These are phyloP conservation scores for Lycocerus yunnanus DNA, from an alignment of 2,888 invertebrate species.

Conservation along the genomic window DNA sequence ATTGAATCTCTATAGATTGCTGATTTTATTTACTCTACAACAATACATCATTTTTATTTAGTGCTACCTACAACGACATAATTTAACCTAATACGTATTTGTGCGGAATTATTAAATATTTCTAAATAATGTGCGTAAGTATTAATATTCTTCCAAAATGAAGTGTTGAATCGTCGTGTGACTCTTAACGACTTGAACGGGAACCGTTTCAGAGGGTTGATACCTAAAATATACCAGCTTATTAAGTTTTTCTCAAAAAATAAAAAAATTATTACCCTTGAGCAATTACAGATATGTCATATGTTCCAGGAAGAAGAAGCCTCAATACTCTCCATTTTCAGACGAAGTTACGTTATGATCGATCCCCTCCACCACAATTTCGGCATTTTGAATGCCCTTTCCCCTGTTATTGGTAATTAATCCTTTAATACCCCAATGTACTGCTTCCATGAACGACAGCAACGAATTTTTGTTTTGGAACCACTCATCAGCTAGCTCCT, in stretches of 20 bases:
- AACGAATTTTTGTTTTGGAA: conserved; percentile 82
- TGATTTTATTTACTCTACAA: not conserved
- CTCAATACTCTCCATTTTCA: conserved; percentile 90
- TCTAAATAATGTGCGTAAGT: not conserved
- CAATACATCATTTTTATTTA: not conserved
- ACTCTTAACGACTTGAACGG: conserved; percentile 52
- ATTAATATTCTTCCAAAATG: not conserved
- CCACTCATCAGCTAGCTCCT: conserved; percentile 79
- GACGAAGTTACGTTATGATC: conserved; percentile 81
- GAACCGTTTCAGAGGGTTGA: conserved; percentile 55
- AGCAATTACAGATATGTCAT: conserved; percentile 73
- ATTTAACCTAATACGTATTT: not conserved
- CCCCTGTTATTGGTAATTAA: conserved; percentile 63
- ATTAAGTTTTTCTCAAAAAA: not conserved
- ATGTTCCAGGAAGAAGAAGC: conserved; percentile 84
- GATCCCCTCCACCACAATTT: conserved; percentile 76
- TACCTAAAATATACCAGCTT: conserved; percentile 55
- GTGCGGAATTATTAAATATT: not conserved
- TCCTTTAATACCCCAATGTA: conserved; percentile 72
- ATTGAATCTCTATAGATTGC: not conserved
- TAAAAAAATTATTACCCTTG: conserved; percentile 65
- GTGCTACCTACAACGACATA: not conserved
- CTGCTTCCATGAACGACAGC: conserved; percentile 81
- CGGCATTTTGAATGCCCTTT: conserved; percentile 72
- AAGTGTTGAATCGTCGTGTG: conserved; percentile 1